Percentiles rank a stretch among this genome's conserved stretches.
Evolutionary conservation across 2,113 vertebrate genomes (phyloP).

Genomic region (Acrocephalus kingi): DNA sequence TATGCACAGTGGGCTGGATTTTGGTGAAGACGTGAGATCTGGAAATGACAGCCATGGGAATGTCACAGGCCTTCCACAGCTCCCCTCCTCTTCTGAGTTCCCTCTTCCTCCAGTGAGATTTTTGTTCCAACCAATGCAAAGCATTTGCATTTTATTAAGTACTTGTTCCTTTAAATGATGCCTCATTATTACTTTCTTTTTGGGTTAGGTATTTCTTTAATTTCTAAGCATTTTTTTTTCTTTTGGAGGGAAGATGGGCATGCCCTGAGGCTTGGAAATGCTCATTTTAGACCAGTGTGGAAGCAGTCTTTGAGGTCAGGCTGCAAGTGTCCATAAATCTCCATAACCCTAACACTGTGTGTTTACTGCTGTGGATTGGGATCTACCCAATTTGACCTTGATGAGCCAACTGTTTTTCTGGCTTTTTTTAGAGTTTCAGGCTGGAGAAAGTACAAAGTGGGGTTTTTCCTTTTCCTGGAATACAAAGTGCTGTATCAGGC

Average conservation of each 20-base stretch:
- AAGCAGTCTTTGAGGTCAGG: background rate
- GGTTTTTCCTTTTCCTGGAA: background rate
- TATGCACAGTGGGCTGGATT: background rate
- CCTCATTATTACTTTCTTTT: background rate
- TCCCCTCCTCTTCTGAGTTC: background rate
- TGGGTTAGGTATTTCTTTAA: background rate
- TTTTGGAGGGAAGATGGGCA: background rate
- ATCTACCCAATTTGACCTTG: background rate
- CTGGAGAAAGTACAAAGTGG: background rate
- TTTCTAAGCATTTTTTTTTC: background rate
- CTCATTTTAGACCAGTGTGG: background rate
- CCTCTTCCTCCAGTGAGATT: background rate
- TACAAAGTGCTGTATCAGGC: background rate
- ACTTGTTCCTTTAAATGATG: background rate
- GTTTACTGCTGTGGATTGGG: background rate
- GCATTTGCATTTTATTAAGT: background rate
- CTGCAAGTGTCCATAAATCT: background rate
- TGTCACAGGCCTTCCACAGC: background rate
- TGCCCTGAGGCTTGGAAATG: background rate
- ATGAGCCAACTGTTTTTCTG: background rate
- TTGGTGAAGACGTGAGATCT: background rate
- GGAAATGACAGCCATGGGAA: background rate
- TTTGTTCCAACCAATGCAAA: background rate
- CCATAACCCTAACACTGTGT: background rate
- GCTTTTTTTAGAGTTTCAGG: background rate